phyloP scores from a whole-genome alignment of 1,140 invertebrate genomes.

The Conus ventricosus region DNA sequence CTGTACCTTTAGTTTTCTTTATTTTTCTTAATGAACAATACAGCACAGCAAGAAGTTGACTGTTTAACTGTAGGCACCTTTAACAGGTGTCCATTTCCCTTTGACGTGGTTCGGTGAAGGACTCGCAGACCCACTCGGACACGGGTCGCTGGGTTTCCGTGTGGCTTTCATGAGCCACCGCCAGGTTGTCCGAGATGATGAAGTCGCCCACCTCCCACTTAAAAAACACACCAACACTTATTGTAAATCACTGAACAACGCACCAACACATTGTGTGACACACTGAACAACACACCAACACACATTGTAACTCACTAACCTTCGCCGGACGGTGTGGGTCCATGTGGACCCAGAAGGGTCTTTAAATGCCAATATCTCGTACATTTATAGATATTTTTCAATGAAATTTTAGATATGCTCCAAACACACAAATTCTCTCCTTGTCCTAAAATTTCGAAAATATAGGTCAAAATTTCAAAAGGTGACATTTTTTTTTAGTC shows the following conservation, averaged over 20 bases:
- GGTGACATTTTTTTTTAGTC: too few relatives aligned
- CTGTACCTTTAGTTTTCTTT: too few relatives aligned
- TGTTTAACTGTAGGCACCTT: constrained; percentile 1
- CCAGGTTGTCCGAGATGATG: constrained; percentile 77
- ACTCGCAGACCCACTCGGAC: constrained; percentile 74
- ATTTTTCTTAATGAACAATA: too few relatives aligned
- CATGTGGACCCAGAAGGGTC: too few relatives aligned
- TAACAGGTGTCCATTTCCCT: constrained; percentile 67
- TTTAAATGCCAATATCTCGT: too few relatives aligned
- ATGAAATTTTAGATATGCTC: too few relatives aligned
- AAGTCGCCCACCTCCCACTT: constrained; percentile 78
- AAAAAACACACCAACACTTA: constrained; percentile 49
- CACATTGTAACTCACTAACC: not conserved
- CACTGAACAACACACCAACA: not conserved
- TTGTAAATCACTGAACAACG: not conserved
- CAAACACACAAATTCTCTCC: too few relatives aligned
- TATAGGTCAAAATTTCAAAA: too few relatives aligned
- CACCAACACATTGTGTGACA: not conserved
- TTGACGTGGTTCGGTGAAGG: constrained; percentile 75
- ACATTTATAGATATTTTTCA: too few relatives aligned
- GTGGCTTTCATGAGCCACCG: constrained; percentile 76
- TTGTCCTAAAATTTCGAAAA: too few relatives aligned
- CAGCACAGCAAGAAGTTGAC: too few relatives aligned
- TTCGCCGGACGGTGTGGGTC: too few relatives aligned
- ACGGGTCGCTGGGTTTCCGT: constrained; percentile 73